These are phyloP conservation scores for Poeciliopsis turrubarensis DNA, from an alignment of 2,113 vertebrate species.

Conservation along the genomic window DNA sequence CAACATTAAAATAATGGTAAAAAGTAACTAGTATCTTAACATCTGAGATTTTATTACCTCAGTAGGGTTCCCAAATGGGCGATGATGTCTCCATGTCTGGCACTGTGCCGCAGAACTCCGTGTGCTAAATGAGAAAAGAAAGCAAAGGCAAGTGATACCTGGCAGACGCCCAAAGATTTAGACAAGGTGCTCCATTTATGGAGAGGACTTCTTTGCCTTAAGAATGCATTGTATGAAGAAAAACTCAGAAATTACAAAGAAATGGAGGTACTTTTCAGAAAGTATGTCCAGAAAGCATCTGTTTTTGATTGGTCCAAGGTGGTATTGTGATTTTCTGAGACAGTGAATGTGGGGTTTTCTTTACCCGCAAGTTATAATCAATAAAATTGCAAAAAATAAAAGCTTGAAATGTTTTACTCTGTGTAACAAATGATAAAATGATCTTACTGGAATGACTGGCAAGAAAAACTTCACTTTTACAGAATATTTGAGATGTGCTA, in stretches of 20 bases:
- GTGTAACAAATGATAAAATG: too few species aligned
- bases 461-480: conserved; percentile 3
- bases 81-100: conserved; percentile 27
- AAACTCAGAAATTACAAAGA: neutral
- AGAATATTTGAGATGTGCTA: conserved; percentile 7
- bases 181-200: neutral
- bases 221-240: neutral
- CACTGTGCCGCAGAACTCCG: neutral
- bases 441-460: too few species aligned
- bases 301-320: too few species aligned
- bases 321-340: too few species aligned
- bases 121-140: conserved; percentile 30
- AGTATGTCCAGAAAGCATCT: too few species aligned
- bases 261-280: too few species aligned
- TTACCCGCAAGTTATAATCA: too few species aligned
- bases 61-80: conserved; percentile 30
- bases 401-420: too few species aligned
- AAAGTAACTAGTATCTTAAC: conserved; percentile 41
- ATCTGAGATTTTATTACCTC: conserved; percentile 20
- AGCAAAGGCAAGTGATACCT: neutral
- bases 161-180: conserved; percentile 11
- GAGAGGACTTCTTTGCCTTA: neutral
- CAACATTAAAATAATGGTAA: conserved; percentile 19
- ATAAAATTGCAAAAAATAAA: too few species aligned
- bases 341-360: too few species aligned